A percentile compares a stretch with the other conserved stretches of the same genome.
These are phyloP conservation scores for Diaphora mendica DNA, from an alignment of 2,888 invertebrate species.

Conservation along the genomic window DNA sequence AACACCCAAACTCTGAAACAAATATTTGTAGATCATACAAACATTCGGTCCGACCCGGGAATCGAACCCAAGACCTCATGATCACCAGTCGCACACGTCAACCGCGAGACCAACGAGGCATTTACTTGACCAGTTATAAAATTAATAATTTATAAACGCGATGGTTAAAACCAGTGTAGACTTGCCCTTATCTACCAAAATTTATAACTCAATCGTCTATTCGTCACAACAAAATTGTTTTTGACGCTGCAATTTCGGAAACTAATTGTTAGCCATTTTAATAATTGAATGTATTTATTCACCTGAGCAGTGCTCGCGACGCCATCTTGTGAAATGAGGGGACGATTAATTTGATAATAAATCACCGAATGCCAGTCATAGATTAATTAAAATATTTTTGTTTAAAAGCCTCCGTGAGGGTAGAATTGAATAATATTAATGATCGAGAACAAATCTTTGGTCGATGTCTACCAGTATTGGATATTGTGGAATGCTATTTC, in stretches of 20 bases:
- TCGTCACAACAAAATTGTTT: slow-evolving; percentile 49
- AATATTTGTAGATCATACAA: too few relatives aligned
- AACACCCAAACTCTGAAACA: too few relatives aligned
- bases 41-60: too few relatives aligned
- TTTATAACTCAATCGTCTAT: slow-evolving; percentile 51
- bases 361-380: slow-evolving; percentile 34
- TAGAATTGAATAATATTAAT: slow-evolving; percentile 18
- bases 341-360: slow-evolving; percentile 51
- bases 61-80: too few relatives aligned
- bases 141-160: background rate
- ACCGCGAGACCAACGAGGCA: too few relatives aligned
- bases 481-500: slow-evolving; percentile 10
- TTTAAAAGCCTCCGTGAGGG: slow-evolving; percentile 19
- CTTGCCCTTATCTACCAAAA: slow-evolving; percentile 14
- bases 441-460: slow-evolving; percentile 5
- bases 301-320: slow-evolving; percentile 40
- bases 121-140: too few relatives aligned
- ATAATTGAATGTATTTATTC: slow-evolving; percentile 54
- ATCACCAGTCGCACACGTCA: too few relatives aligned
- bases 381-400: slow-evolving; percentile 48
- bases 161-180: background rate
- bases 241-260: slow-evolving; percentile 47
- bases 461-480: background rate
- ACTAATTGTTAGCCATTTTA: slow-evolving; percentile 54
- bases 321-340: slow-evolving; percentile 39